Evolutionary conservation across 2,888 invertebrate genomes (phyloP), one percentile per base, ranked within the genome.

Genomic region (Drosophila ezoana): DNA sequence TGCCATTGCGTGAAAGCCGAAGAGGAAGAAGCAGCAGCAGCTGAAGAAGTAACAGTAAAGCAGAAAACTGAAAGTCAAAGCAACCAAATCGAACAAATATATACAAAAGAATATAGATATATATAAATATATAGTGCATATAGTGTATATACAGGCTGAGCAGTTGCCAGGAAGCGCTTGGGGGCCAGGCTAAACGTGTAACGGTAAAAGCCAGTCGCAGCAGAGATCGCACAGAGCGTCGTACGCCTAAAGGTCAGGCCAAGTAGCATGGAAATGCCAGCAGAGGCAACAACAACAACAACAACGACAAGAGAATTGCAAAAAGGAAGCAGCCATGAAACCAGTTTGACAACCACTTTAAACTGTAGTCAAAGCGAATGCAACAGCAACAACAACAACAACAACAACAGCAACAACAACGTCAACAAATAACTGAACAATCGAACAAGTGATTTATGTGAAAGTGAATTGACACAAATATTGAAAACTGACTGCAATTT

Each of bases 401-500:
- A 47, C 20, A 32, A 43, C 35, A 59, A 11, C 41, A 60, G 47
- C 37, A 54, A 51, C 20, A 32, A 43, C 35, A 57, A 13, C 41
- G 47, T 18, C 20, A 23, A 41, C 35, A 51, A 43, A 40, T 44
- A 62, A 61, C 52, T 63, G 65, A 64, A 64, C 45, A 81, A 75
- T 41, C 59, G 59, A 69, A 86, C 72, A 80, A 83, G 77, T 81
- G 77, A 78, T 82, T 79, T 83, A 81, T 87, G 87, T 86, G 90
- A 89, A 89, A 89, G 90, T 89, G 84, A 82, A 85, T 85, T 87
- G 80, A 83, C 86, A 82, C 80, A 84, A 83, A 76, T 84, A 79
- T 64, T 57, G 49, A 40, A 47, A 53, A 54, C 38, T 41, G 20
- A 20, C 37, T 35, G n/a, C 40, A 37, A 63, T 63, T 43, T 18